Conservation (phyloP, 30 jellyfish, hydroid and myxozoan species). For the Hydractinia echinata region DNA sequence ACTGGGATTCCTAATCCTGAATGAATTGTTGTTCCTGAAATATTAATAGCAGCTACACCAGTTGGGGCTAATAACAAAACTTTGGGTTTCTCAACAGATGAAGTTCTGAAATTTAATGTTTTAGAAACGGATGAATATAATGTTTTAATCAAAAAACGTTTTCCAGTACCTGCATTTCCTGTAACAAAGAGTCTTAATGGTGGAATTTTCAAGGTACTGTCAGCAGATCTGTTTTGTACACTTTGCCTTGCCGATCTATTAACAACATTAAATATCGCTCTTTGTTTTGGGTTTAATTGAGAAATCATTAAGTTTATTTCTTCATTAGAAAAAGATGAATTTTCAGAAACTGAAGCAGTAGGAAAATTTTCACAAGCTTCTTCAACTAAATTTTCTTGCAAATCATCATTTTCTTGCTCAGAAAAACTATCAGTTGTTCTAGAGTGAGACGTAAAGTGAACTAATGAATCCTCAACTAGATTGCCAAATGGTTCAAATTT, state of each 20-base stretch:
- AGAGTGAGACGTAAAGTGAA: neutral
- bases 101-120: constrained; percentile 4
- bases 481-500: constrained; percentile 21
- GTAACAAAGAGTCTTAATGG: constrained; percentile 28
- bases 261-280: neutral
- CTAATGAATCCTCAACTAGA: neutral
- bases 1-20: too few species aligned
- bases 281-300: neutral
- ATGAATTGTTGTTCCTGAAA: too few species aligned
- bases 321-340: neutral
- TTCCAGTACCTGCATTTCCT: constrained; percentile 35
- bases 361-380: neutral
- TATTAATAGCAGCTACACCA: too few species aligned
- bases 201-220: neutral
- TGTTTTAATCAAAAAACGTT: constrained; percentile 15
- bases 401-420: constrained; percentile 12
- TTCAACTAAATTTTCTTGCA: neutral
- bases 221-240: neutral
- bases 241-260: neutral
- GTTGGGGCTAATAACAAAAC: too few species aligned
- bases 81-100: neutral
- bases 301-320: constrained; percentile 9
- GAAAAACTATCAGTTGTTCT: constrained; percentile 6
- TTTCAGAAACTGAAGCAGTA: neutral
- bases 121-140: constrained; percentile 7